Conservation (phyloP, 2,888 invertebrate species). For the Ephialtes manifestator region DNA sequence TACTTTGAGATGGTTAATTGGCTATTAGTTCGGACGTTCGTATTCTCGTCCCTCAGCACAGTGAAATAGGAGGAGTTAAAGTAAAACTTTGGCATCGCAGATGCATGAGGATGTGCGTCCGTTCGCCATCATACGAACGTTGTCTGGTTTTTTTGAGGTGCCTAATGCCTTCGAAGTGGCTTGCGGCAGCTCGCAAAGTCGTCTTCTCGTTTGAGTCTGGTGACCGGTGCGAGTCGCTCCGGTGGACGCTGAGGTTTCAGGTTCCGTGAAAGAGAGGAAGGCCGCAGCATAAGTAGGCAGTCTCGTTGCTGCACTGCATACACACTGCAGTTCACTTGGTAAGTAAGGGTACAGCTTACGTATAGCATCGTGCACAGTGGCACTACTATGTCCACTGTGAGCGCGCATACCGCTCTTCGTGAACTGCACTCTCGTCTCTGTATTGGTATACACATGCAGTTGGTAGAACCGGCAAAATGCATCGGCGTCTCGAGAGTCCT, state of each 20-base stretch:
- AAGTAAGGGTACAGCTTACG: neutral
- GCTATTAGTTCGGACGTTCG: neutral
- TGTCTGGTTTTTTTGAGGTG: neutral
- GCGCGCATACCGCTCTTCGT: constrained; percentile 8
- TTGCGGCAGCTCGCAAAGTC: constrained; percentile 44
- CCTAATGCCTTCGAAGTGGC: constrained; percentile 32
- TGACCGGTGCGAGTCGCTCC: neutral
- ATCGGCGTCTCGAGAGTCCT: constrained; percentile 39
- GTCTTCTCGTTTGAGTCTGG: constrained; percentile 33
- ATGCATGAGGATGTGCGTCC: neutral
- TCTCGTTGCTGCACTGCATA: constrained; percentile 6
- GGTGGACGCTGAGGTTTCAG: constrained; percentile 32
- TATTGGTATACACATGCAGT: neutral
- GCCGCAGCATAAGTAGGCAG: constrained; percentile 66
- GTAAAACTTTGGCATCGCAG: neutral
- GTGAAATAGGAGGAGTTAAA: neutral
- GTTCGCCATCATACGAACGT: neutral
- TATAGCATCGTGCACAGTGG: constrained; percentile 36
- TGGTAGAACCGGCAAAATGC: constrained; percentile 22
- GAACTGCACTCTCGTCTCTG: constrained; percentile 1
- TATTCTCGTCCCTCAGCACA: neutral
- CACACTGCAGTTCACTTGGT: neutral
- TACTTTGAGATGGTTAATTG: neutral
- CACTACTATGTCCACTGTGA: constrained; percentile 41
- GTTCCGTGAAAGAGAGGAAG: constrained; percentile 64